Evolutionary conservation across 2,888 invertebrate species (phyloP).

Genomic region (Dryadula phaetusa): DNA sequence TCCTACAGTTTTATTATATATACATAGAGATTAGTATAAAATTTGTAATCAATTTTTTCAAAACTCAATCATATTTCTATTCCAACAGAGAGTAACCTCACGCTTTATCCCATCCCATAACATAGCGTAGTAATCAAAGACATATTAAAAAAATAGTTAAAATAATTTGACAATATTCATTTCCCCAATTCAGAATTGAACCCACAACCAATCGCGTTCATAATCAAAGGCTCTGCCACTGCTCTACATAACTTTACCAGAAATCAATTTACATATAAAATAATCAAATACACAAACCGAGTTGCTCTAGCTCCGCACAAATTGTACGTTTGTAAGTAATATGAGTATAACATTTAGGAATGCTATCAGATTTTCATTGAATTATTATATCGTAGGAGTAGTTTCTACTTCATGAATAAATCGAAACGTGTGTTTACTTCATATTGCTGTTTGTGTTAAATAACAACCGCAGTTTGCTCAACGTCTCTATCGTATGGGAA

Average conservation of each 20-base stretch:
- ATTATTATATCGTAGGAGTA: slow-evolving; percentile 32
- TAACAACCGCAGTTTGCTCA: not conserved
- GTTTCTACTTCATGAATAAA: slow-evolving; percentile 30
- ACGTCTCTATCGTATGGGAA: not conserved
- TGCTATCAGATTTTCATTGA: slow-evolving; percentile 35
- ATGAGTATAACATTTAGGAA: slow-evolving; percentile 21
- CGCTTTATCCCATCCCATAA: too few relatives aligned
- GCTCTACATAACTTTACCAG: not conserved
- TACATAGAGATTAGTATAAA: too few relatives aligned
- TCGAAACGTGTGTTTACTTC: slow-evolving; percentile 13
- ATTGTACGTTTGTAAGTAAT: slow-evolving; percentile 3
- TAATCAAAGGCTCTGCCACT: too few relatives aligned
- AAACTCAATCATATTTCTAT: too few relatives aligned
- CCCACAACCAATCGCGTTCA: too few relatives aligned
- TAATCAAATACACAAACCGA: not conserved
- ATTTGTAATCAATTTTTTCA: too few relatives aligned
- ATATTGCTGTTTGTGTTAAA: slow-evolving; percentile 9
- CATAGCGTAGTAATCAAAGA: too few relatives aligned
- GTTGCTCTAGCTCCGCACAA: not conserved
- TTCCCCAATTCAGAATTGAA: too few relatives aligned
- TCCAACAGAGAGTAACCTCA: too few relatives aligned
- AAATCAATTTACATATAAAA: not conserved
- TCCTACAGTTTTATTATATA: too few relatives aligned
- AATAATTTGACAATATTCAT: too few relatives aligned
- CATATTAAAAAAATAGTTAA: too few relatives aligned